Evolutionary conservation across 1,140 invertebrate species (phyloP), one percentile per base, ranked within the genome.

Genomic region (Tetramorium alpestre): DNA sequence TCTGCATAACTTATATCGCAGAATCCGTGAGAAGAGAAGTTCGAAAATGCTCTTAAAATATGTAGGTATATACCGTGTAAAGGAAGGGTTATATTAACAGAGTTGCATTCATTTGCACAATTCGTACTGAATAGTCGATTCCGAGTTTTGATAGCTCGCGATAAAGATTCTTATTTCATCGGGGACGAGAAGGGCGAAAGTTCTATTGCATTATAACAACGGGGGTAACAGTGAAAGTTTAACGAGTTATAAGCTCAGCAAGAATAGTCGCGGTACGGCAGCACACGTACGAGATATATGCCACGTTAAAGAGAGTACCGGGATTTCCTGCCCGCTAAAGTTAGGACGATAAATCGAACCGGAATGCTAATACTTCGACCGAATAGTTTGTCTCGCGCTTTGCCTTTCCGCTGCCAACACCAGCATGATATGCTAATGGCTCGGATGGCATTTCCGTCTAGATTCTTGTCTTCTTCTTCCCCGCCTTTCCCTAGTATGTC

Each of bases 361-460:
- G 82, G 78, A 89, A 89, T 89, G 86, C 88, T 86, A 89, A 89
- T 89, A 84, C 80, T 87, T 88, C 72, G 51, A 41, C 41, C 47
- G n/a, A 76, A 88, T 78, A 88, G 76, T 89, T 88, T 81, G 87
- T 86, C 69, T 81, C 56, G 28, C 56, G 49, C 49, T 65, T 60
- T 73, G 58, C 47, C 64, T 65, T 80, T 75, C 62, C 51, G 65
- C n/a, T 69, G 56, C 28, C 33, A 6, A 1, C 28, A 47, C 3
- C 38, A n/a, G 44, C 28, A 47, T 76, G 54, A 89, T 84, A 84
- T 88, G 87, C 73, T 88, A 73, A 86, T 89, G 18, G 16, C 13
- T 69, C 44, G 58, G 22, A 44, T 33, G 64, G 69, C 80, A 82
- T 86, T 82, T 72, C 47, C 77, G 62, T 60, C 33, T 25, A 56